Conservation (phyloP, 2,888 invertebrate species). For the Lochmaea capreae region DNA sequence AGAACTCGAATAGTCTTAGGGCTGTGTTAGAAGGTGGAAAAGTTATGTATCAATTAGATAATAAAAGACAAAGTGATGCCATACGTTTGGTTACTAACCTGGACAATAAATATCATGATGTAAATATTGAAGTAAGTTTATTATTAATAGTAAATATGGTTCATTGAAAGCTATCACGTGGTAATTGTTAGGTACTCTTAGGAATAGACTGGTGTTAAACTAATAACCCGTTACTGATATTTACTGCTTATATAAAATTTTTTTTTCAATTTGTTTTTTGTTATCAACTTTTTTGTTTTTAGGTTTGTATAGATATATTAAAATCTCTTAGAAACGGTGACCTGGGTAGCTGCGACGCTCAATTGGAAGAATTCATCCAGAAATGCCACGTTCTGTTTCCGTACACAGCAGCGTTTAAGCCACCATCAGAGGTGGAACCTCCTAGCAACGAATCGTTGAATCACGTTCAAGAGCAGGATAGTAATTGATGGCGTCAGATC, state of each 20-base stretch:
- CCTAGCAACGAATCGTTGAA: slow-evolving; percentile 50
- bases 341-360: slow-evolving; percentile 80
- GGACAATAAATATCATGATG: slow-evolving; percentile 67
- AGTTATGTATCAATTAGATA: slow-evolving; percentile 81
- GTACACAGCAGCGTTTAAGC: slow-evolving; percentile 80
- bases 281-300: slow-evolving; percentile 55
- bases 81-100: slow-evolving; percentile 72
- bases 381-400: slow-evolving; percentile 82
- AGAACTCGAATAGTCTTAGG: slow-evolving; percentile 74
- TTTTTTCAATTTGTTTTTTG: not conserved
- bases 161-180: too few species aligned
- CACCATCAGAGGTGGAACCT: slow-evolving; percentile 54
- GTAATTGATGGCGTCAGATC: slow-evolving; percentile 58
- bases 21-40: slow-evolving; percentile 86
- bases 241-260: not conserved
- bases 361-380: slow-evolving; percentile 76
- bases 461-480: slow-evolving; percentile 59
- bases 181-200: too few species aligned
- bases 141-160: not conserved
- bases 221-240: too few species aligned
- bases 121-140: slow-evolving; percentile 67
- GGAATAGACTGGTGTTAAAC: too few species aligned
- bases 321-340: slow-evolving; percentile 82
- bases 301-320: slow-evolving; percentile 85
- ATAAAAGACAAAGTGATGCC: slow-evolving; percentile 74